phyloP scores from a whole-genome alignment of 2,888 invertebrate species.

The Periphyllus acericola region DNA sequence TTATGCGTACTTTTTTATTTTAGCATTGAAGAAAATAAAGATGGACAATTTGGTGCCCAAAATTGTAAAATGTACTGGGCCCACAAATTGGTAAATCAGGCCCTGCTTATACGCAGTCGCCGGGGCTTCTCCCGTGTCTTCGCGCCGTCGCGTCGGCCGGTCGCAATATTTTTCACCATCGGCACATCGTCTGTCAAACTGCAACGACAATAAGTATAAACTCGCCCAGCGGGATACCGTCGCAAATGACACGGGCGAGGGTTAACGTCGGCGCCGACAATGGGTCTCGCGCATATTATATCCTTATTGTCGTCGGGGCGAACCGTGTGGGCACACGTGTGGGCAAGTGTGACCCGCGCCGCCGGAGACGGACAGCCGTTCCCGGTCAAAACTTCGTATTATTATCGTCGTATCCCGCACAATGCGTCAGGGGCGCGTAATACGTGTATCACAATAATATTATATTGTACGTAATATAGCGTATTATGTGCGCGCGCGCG shows the following conservation, averaged over 20 bases:
- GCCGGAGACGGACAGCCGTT: constrained; percentile 8
- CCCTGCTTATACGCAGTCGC: too few species aligned
- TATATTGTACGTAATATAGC: neutral
- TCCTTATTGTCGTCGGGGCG: neutral
- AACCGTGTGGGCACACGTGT: too few species aligned
- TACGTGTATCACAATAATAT: too few species aligned
- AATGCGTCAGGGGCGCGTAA: neutral
- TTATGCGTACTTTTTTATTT: too few species aligned
- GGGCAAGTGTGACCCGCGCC: too few species aligned
- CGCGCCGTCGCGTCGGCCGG: neutral
- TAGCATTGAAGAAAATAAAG: too few species aligned
- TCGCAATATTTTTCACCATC: neutral
- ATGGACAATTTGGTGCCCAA: too few species aligned
- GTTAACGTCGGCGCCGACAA: neutral
- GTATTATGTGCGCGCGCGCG: neutral
- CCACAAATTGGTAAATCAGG: too few species aligned
- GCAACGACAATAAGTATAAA: neutral
- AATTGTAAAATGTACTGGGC: too few species aligned
- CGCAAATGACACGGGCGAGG: neutral
- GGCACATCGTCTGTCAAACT: neutral
- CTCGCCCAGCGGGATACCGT: constrained; percentile 8
- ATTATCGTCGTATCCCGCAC: too few species aligned
- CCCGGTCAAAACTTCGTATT: constrained; percentile 38
- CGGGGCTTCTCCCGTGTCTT: too few species aligned
- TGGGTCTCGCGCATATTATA: neutral